phyloP scores from a whole-genome alignment of 2,888 invertebrate species.

The Orchesellides sinensis region DNA sequence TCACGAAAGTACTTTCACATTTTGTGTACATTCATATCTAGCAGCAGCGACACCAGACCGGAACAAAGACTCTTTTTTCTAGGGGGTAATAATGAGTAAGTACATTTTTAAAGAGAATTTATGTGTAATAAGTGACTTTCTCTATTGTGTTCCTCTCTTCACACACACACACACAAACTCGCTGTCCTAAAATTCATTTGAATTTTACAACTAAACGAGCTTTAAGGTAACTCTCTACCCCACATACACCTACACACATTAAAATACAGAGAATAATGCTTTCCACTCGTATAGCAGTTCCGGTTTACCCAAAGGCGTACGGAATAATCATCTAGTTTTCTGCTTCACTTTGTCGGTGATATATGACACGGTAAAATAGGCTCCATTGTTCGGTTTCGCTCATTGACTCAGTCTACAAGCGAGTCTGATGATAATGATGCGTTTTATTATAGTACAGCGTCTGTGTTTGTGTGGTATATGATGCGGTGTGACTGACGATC shows the following conservation, averaged over 20 bases:
- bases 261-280: neutral
- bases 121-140: neutral
- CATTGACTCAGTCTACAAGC: neutral
- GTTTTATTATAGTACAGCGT: too few relatives aligned
- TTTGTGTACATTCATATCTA: neutral
- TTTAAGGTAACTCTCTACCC: too few relatives aligned
- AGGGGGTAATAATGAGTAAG: neutral
- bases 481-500: neutral
- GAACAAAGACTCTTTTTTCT: neutral
- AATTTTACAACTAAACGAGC: constrained; percentile 1
- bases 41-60: neutral
- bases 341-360: constrained; percentile 19
- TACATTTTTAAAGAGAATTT: neutral
- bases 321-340: constrained; percentile 17
- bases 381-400: neutral
- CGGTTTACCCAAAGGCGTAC: neutral
- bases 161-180: too few relatives aligned
- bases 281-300: neutral
- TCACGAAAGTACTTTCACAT: neutral
- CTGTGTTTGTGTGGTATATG: neutral
- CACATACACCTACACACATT: too few relatives aligned
- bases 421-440: neutral
- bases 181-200: neutral
- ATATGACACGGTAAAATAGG: constrained; percentile 1
- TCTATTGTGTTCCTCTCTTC: neutral